phyloP scores from a whole-genome alignment of 2,888 invertebrate species.

The Ceramica pisi region DNA sequence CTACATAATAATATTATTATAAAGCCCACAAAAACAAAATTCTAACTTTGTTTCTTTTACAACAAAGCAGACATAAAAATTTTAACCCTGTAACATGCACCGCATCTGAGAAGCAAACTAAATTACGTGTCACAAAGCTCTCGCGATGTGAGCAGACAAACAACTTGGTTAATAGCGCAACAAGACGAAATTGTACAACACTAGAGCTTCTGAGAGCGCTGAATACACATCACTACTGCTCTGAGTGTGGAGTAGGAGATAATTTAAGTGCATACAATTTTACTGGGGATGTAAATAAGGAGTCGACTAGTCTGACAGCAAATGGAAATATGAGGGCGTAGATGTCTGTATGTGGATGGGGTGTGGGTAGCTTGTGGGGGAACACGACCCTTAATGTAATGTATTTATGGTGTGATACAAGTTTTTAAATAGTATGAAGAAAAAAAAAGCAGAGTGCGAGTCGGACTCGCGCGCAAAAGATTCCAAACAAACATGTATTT shows the following conservation, averaged over 20 bases:
- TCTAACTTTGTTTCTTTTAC: background rate
- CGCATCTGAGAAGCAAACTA: slow-evolving; percentile 33
- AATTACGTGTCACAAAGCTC: slow-evolving; percentile 48
- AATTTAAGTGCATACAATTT: slow-evolving; percentile 38
- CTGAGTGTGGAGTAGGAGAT: slow-evolving; percentile 24
- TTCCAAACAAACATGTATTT: background rate
- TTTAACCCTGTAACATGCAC: slow-evolving; percentile 6
- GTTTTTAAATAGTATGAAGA: too few species aligned
- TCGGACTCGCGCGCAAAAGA: background rate
- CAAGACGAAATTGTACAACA: slow-evolving; percentile 35
- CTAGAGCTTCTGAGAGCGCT: slow-evolving; percentile 20
- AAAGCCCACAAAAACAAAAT: background rate
- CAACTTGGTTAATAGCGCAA: slow-evolving; percentile 44
- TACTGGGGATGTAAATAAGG: slow-evolving; percentile 25
- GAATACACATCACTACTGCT: slow-evolving; percentile 40
- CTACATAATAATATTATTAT: background rate
- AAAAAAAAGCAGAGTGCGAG: too few species aligned
- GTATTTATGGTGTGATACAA: too few species aligned
- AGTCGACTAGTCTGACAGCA: slow-evolving; percentile 12
- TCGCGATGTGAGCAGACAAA: slow-evolving; percentile 19
- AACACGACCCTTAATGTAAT: too few species aligned
- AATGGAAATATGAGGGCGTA: slow-evolving; percentile 13
- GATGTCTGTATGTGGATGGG: background rate
- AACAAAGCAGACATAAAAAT: background rate
- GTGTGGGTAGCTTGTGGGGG: too few species aligned